These are phyloP conservation scores for Thunnus thynnus DNA, from an alignment of 2,113 vertebrate species.

Conservation along the genomic window DNA sequence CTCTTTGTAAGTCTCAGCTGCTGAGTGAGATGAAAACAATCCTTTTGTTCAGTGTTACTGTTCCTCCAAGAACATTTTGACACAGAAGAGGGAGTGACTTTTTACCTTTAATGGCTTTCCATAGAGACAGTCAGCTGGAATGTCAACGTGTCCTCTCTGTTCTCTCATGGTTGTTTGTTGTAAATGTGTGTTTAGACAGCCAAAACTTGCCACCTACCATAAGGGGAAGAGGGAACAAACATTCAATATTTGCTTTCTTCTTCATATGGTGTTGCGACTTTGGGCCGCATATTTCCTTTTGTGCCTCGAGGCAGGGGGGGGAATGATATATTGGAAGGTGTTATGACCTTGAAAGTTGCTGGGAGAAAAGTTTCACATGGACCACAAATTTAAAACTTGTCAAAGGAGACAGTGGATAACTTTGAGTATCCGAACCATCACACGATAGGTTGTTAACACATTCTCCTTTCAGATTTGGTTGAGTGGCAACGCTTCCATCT, in stretches of 20 bases:
- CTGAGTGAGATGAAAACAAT: constrained; percentile 49
- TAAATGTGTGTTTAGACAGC: constrained; percentile 80
- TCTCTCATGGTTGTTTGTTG: constrained; percentile 75
- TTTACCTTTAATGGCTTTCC: constrained; percentile 48
- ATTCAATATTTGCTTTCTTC: constrained; percentile 84
- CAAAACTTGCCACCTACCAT: constrained; percentile 78
- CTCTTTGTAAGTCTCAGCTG: constrained; percentile 8
- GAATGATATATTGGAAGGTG: constrained; percentile 50
- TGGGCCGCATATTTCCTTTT: constrained; percentile 77
- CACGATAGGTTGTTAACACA: constrained; percentile 20
- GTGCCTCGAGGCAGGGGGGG: constrained; percentile 35
- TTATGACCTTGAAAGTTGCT: constrained; percentile 56
- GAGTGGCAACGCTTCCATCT: constrained; percentile 39
- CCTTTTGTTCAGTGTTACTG: constrained; percentile 45
- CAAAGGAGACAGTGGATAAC: constrained; percentile 19
- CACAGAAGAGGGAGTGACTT: constrained; percentile 11
- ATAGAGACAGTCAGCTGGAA: constrained; percentile 70
- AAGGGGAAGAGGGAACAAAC: constrained; percentile 81
- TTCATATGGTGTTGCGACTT: constrained; percentile 76
- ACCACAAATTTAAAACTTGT: constrained; percentile 37
- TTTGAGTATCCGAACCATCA: constrained; percentile 11
- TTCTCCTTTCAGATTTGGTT: constrained; percentile 39
- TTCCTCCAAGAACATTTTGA: constrained; percentile 36
- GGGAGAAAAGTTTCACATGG: constrained; percentile 47
- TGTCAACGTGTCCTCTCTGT: constrained; percentile 61